Conservation (phyloP, 1,140 invertebrate species). For the Scaptomyza graminum region DNA sequence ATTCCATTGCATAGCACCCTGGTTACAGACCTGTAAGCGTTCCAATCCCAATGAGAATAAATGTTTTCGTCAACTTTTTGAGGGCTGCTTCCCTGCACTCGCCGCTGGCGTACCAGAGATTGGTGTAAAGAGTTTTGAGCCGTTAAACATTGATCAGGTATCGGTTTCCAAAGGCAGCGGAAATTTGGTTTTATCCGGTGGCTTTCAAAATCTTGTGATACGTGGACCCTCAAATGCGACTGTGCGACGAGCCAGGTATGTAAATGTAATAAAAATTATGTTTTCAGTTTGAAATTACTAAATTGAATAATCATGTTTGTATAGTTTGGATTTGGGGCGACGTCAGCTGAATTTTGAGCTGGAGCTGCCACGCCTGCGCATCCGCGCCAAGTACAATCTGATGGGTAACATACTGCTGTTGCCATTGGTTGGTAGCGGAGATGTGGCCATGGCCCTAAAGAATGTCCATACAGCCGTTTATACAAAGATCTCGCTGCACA, state of each 20-base stretch:
- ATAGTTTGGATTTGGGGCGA: constrained; percentile 84
- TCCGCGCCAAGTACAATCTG: constrained; percentile 85
- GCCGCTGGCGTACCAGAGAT: constrained; percentile 85
- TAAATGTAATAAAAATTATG: constrained; percentile 17
- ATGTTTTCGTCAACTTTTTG: constrained; percentile 77
- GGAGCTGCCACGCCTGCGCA: constrained; percentile 84
- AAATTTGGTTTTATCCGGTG: constrained; percentile 83
- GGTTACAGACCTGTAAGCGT: constrained; percentile 77
- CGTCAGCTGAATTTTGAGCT: constrained; percentile 85
- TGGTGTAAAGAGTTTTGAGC: constrained; percentile 84
- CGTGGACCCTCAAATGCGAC: constrained; percentile 84
- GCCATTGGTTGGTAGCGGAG: constrained; percentile 85
- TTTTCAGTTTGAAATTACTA: background rate
- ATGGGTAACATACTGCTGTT: constrained; percentile 86
- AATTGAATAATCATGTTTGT: no score
- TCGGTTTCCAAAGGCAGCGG: constrained; percentile 84
- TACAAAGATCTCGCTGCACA: constrained; percentile 84
- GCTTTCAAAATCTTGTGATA: constrained; percentile 84
- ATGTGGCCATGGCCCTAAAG: constrained; percentile 84
- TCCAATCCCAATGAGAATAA: constrained; percentile 79
- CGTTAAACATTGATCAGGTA: constrained; percentile 84
- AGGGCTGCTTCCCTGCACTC: constrained; percentile 75
- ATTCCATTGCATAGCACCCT: constrained; percentile 53
- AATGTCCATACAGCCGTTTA: constrained; percentile 85
- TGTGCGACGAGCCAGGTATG: constrained; percentile 71